A percentile compares a stretch with the other conserved stretches of the same genome.
Evolutionary conservation across 2,113 vertebrate species (phyloP).

Genomic region (Pitta sordida): DNA sequence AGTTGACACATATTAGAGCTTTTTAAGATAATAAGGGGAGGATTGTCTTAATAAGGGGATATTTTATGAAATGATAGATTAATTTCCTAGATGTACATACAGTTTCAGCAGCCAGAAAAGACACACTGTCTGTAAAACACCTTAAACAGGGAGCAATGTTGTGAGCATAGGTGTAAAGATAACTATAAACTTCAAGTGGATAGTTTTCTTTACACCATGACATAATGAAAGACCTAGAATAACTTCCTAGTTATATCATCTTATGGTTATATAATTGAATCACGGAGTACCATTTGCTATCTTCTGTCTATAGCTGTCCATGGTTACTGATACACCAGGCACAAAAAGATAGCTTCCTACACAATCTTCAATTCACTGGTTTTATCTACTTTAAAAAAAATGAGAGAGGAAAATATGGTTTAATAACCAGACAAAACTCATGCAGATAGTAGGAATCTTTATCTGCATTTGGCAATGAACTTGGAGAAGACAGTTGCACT

Average conservation of each 20-base stretch:
- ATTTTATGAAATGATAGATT: neutral
- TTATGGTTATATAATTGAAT: neutral
- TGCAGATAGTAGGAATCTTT: neutral
- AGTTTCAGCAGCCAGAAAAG: neutral
- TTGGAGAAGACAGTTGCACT: neutral
- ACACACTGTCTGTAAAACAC: neutral
- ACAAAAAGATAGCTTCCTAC: neutral
- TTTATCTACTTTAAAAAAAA: neutral
- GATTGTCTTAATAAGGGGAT: neutral
- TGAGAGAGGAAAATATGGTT: neutral
- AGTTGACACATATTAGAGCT: neutral
- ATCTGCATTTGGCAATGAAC: neutral
- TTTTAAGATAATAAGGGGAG: neutral
- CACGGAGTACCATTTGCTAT: neutral
- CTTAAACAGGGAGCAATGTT: neutral
- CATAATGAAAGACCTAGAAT: neutral
- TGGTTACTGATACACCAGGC: neutral
- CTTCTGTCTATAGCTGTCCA: neutral
- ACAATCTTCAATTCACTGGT: neutral
- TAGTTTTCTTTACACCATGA: neutral
- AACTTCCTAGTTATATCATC: neutral
- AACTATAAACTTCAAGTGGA: neutral
- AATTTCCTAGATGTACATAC: neutral
- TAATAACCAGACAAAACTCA: neutral
- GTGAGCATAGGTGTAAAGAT: neutral